A percentile compares a stretch with the other conserved stretches of the same genome.
Conservation (phyloP, 1,140 invertebrate genomes). For the Zaprionus inermis region DNA sequence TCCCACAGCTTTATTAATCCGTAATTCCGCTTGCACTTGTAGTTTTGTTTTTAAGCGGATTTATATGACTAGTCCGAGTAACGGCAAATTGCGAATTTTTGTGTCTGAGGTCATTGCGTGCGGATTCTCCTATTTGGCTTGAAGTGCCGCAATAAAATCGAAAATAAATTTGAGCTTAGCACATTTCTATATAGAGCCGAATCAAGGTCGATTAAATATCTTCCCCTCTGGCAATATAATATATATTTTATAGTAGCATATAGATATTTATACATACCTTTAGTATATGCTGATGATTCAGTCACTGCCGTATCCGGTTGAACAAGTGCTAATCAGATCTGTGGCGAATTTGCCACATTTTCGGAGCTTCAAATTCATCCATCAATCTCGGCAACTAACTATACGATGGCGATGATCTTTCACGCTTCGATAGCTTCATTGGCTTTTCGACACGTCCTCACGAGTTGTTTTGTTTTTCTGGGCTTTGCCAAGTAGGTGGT, state of each 20-base stretch:
- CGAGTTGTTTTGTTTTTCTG: constrained; percentile 36
- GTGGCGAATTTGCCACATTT: constrained; percentile 48
- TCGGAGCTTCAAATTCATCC: constrained; percentile 48
- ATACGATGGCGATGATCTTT: constrained; percentile 38
- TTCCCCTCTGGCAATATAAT: constrained; percentile 5
- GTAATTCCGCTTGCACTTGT: constrained; percentile 21
- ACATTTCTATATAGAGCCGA: constrained; percentile 59
- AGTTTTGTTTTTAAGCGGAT: constrained; percentile 60
- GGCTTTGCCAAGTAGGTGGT: constrained; percentile 6
- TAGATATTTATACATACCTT: not conserved
- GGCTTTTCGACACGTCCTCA: constrained; percentile 60
- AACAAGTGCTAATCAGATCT: constrained; percentile 68
- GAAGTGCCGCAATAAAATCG: constrained; percentile 47
- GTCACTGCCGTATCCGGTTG: constrained; percentile 59
- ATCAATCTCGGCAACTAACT: constrained; percentile 46
- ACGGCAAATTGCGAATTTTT: constrained; percentile 48
- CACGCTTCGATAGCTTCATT: constrained; percentile 47
- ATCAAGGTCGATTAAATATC: constrained; percentile 44
- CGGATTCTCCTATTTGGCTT: constrained; percentile 40
- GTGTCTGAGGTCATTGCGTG: constrained; percentile 54
- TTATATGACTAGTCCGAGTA: constrained; percentile 41
- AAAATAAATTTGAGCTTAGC: constrained; percentile 73
- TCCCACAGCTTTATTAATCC: constrained; percentile 36
- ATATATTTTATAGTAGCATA: constrained; percentile 8
- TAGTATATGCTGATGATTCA: constrained; percentile 25